Evolutionary conservation across 2,113 vertebrate genomes (phyloP).

Genomic region (Leucosticte australis): DNA sequence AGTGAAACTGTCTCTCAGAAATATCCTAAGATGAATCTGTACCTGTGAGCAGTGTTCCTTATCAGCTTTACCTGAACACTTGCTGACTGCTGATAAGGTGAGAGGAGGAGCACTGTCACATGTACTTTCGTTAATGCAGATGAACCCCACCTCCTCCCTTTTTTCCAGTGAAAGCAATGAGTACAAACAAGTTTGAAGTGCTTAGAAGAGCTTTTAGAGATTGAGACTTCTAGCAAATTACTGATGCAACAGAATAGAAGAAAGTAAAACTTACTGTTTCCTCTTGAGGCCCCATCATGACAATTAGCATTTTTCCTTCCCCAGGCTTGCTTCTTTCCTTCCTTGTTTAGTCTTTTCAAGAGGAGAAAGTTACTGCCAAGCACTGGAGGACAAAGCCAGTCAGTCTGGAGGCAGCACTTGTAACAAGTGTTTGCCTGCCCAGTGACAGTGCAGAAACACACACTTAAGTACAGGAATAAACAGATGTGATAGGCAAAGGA

Average conservation of each 20-base stretch:
- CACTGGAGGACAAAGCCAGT: not conserved
- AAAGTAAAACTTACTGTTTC: not conserved
- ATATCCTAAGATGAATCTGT: not conserved
- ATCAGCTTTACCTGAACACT: not conserved
- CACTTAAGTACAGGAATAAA: not conserved
- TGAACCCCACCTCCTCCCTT: not conserved
- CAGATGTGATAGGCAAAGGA: not conserved
- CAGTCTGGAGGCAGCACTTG: constrained; percentile 17
- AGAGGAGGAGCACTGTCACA: not conserved
- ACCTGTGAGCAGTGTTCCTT: not conserved
- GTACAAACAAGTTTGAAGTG: not conserved
- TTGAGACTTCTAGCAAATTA: not conserved
- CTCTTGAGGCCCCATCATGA: not conserved
- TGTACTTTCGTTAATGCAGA: not conserved
- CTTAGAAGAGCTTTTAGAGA: not conserved
- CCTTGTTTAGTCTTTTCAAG: not conserved
- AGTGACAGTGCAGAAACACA: not conserved
- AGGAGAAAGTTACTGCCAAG: not conserved
- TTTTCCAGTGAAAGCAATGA: not conserved
- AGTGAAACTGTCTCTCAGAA: not conserved
- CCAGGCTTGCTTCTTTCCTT: not conserved
- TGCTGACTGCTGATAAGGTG: not conserved
- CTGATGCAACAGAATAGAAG: not conserved
- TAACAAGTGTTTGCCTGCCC: not conserved
- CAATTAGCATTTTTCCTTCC: not conserved